Conservation (phyloP, 2,888 invertebrate species). For the Eupithecia subumbrata region DNA sequence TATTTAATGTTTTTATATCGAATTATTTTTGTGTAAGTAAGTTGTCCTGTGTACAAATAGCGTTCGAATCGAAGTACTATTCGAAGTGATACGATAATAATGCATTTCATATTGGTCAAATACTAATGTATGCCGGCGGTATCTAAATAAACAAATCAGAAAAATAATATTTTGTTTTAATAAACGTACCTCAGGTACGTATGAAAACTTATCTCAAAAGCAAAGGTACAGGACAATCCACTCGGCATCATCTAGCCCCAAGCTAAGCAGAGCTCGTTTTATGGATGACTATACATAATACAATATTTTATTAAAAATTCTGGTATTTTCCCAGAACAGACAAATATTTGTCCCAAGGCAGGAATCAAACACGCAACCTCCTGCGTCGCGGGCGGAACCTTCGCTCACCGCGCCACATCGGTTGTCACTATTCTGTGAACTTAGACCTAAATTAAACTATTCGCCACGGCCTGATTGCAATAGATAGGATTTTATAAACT, state of each 20-base stretch:
- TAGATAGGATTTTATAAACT: conserved; percentile 14
- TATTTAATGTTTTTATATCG: conserved; percentile 50
- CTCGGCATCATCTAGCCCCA: no score
- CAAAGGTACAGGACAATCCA: neutral
- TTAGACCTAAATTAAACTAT: conserved; percentile 19
- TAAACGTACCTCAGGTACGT: neutral
- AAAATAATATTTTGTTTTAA: conserved; percentile 57
- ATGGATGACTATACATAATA: no score
- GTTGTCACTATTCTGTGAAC: neutral
- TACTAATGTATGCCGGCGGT: conserved; percentile 75
- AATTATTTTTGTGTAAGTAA: conserved; percentile 58
- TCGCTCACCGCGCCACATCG: no score
- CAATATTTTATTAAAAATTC: no score
- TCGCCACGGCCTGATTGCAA: conserved; percentile 32
- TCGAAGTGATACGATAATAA: conserved; percentile 72
- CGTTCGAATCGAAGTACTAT: conserved; percentile 64
- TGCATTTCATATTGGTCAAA: conserved; percentile 79
- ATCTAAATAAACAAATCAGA: conserved; percentile 76
- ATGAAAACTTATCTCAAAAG: neutral
- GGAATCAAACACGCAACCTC: no score
- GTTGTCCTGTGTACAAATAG: conserved; percentile 76
- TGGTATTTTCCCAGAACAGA: no score
- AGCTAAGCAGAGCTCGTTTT: no score
- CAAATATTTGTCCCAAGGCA: no score
- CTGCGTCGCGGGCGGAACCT: no score